These are phyloP conservation scores for Coptodon bakossiorum DNA, from an alignment of 2,113 vertebrate genomes.

Conservation along the genomic window DNA sequence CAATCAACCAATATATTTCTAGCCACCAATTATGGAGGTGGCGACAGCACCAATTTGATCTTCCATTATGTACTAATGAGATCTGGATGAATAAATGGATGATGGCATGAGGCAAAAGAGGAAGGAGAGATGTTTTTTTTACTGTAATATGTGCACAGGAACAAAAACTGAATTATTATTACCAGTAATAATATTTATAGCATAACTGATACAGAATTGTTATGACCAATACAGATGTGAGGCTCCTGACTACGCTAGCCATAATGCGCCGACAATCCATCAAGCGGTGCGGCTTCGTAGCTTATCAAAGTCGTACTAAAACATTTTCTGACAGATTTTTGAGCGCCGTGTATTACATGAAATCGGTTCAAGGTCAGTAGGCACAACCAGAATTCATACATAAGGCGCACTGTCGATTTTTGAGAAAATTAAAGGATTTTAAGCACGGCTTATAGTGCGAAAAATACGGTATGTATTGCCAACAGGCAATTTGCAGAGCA, in stretches of 20 bases:
- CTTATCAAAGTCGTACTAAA: background rate
- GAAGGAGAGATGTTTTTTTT: accelerated
- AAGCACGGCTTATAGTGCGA: background rate
- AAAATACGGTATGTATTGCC: background rate
- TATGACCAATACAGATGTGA: background rate
- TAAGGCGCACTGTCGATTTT: background rate
- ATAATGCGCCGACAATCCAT: background rate
- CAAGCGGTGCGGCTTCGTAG: background rate
- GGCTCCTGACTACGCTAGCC: background rate
- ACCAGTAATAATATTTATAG: background rate
- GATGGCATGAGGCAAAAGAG: background rate
- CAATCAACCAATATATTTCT: constrained; percentile 2
- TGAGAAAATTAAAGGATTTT: background rate
- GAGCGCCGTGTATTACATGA: background rate
- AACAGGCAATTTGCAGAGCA: background rate
- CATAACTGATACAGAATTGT: background rate
- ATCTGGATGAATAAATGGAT: constrained; percentile 11
- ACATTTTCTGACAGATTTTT: background rate
- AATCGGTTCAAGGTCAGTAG: background rate
- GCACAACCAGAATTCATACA: background rate
- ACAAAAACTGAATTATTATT: background rate
- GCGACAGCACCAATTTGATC: constrained; percentile 2
- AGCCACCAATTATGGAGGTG: constrained; percentile 13
- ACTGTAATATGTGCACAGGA: background rate
- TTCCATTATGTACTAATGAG: constrained; percentile 21